Evolutionary conservation across 2,888 invertebrate species (phyloP), one percentile per base, ranked within the genome.

Genomic region (Eueremaeus valkanovi): DNA sequence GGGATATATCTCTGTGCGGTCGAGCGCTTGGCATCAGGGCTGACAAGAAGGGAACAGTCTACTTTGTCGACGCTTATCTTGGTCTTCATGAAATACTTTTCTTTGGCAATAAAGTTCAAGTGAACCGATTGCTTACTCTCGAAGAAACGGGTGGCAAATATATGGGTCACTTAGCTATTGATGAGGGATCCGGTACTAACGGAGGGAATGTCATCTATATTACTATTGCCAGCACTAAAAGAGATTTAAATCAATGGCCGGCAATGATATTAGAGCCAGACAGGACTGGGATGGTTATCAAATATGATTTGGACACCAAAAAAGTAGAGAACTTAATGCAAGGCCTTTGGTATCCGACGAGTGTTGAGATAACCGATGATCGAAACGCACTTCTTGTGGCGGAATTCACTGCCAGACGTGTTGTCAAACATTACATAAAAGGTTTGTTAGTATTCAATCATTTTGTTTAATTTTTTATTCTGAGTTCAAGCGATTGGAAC

Each of bases 271-370:
- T 95, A 0, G 87, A 90, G 74, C 90, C 92, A 36, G 81, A 79
- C 51, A 73, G 73, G 5, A 76, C 75, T 11, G 79, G 79, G 58
- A 75, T 78, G 82, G 85, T 96, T 68, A 85, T 96, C 75, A 88
- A 89, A 81, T 93, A 92, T 83, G 88, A 93, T 83, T 88, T 91
- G 0, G 88, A 87, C 72, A 91, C 89, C 77, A 92, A 92, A 81
- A 86, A 87, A 78, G 91, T 74, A n/a, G 72, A 76, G 63, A 77
- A 77, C 3, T 29, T 80, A 24, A 58, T 78, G 70, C 29, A 90
- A 78, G 87, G 90, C 66, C 81, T 98, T 0, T 89, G 88, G 83
- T 95, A 95, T 84, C 87, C 96, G 0, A 98, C 98, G 84, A 97
- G 97, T 24, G 83, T 98, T 36, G 88, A 87, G 73, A 81, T 97